phyloP scores from a whole-genome alignment of 2,113 vertebrate species.

The Loxodonta africana region DNA sequence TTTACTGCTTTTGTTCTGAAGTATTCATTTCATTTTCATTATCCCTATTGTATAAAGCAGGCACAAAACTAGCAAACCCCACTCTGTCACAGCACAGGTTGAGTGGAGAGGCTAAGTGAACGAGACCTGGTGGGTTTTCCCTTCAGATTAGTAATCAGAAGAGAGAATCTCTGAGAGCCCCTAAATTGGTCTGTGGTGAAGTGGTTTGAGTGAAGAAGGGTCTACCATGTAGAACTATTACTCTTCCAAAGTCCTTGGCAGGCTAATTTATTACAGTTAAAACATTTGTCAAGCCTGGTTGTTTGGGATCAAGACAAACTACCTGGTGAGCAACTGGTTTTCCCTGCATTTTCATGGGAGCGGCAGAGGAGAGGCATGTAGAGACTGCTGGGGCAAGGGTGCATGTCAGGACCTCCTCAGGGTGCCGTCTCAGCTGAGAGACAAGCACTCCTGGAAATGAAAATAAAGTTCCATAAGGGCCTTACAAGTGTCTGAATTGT shows the following conservation, averaged over 20 bases:
- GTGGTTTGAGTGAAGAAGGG: not conserved
- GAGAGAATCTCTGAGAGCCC: not conserved
- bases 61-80: not conserved
- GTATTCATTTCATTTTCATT: conserved; percentile 52
- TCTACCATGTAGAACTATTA: not conserved
- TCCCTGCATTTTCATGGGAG: not conserved
- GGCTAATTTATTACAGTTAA: not conserved
- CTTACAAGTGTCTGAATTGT: not conserved
- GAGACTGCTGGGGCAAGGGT: not conserved
- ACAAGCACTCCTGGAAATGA: not conserved
- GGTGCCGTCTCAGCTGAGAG: not conserved
- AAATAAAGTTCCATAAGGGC: not conserved
- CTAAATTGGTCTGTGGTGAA: not conserved
- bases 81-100: not conserved
- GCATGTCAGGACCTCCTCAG: not conserved
- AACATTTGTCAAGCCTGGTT: not conserved
- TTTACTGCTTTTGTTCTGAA: conserved; percentile 69
- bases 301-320: not conserved
- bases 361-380: not conserved
- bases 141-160: not conserved
- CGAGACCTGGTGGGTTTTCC: not conserved
- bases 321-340: not conserved
- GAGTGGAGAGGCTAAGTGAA: not conserved
- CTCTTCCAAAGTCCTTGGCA: not conserved
- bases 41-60: not conserved